phyloP scores from a whole-genome alignment of 2,113 vertebrate genomes.

The Cyphomyrus discorhynchus region DNA sequence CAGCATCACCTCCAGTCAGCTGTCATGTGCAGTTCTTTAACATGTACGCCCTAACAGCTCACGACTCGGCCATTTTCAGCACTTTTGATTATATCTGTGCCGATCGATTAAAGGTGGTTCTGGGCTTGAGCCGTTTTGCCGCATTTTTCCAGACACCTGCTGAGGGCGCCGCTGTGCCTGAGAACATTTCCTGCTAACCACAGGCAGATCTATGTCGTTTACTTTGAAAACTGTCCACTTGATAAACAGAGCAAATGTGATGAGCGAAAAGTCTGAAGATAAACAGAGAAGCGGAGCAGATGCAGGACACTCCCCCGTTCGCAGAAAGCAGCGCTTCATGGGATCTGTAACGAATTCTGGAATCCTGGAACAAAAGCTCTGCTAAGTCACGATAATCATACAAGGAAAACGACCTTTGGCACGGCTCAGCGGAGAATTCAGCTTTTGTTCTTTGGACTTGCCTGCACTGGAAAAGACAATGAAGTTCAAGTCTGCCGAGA shows the following conservation, averaged over 20 bases:
- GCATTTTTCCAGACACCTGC: conserved; percentile 40
- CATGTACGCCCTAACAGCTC: not conserved
- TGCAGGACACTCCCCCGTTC: not conserved
- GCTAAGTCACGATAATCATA: not conserved
- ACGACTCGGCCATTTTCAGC: conserved; percentile 18
- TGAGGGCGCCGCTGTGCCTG: conserved; percentile 29
- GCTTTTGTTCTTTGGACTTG: not conserved
- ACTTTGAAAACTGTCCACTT: conserved; percentile 21
- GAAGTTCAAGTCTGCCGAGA: not conserved
- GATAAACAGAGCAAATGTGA: conserved; percentile 21
- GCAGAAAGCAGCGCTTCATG: not conserved
- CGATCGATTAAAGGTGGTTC: conserved; percentile 26
- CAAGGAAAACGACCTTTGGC: not conserved
- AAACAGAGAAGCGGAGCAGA: not conserved
- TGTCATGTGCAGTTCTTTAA: not conserved
- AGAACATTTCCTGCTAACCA: conserved; percentile 32
- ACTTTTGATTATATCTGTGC: not conserved
- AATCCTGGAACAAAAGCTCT: not conserved
- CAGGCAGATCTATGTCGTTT: conserved; percentile 28
- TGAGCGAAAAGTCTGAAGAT: not conserved
- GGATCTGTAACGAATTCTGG: not conserved
- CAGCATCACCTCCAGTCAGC: not conserved
- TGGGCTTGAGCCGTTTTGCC: conserved; percentile 12
- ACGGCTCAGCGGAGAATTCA: not conserved
- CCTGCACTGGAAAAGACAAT: not conserved